Percentiles rank a stretch among this genome's conserved stretches.
phyloP scores from a whole-genome alignment of 30 jellyfish, hydroid and myxozoan genomes.

The Turritopsis rubra region DNA sequence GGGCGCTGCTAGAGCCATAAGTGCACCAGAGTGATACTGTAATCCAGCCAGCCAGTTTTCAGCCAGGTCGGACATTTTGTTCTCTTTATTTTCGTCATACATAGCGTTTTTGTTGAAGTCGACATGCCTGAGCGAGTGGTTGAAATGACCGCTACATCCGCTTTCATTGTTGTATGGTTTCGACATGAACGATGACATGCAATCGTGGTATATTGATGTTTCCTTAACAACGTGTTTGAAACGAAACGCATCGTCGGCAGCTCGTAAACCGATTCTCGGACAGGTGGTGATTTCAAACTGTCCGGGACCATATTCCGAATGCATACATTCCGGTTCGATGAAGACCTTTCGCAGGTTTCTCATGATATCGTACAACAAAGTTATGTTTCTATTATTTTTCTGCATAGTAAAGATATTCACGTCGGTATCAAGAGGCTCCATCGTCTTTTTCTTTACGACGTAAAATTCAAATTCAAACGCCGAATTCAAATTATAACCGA shows the following conservation, averaged over 20 bases:
- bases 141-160: conserved; percentile 36
- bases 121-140: conserved; percentile 31
- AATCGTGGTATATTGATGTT: conserved; percentile 10
- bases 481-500: conserved; percentile 9
- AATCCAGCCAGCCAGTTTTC: conserved; percentile 34
- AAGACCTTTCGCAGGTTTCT: background rate
- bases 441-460: background rate
- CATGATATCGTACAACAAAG: conserved; percentile 11
- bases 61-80: conserved; percentile 26
- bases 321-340: conserved; percentile 24
- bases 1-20: conserved; percentile 14
- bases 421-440: background rate
- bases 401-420: background rate
- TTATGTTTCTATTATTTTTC: background rate
- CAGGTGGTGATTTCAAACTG: conserved; percentile 17
- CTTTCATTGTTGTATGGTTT: conserved; percentile 8
- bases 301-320: conserved; percentile 23
- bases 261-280: conserved; percentile 16
- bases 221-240: conserved; percentile 20
- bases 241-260: conserved; percentile 34
- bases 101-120: conserved; percentile 8
- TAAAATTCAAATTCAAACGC: conserved; percentile 38
- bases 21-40: conserved; percentile 14
- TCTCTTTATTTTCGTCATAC: conserved; percentile 13
- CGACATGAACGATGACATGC: conserved; percentile 27